A percentile compares a stretch with the other conserved stretches of the same genome.
Evolutionary conservation across 2,113 vertebrate genomes (phyloP).

Genomic region (Pungitius pungitius): DNA sequence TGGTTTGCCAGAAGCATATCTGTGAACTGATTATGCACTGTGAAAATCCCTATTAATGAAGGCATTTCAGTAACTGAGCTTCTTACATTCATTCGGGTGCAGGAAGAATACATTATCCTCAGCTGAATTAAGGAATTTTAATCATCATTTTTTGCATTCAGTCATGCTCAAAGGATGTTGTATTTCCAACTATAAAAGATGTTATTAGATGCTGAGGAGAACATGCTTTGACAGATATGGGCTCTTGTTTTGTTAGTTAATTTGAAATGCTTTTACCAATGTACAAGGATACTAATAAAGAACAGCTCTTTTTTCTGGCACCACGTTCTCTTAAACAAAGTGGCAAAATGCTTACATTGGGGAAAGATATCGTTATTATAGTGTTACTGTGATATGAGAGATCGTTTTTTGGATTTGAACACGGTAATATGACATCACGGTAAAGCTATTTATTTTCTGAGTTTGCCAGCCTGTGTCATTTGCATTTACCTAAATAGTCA

Average conservation of each 20-base stretch:
- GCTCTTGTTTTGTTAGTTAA: conserved; percentile 33
- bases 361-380: not conserved
- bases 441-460: not conserved
- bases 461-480: not conserved
- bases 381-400: not conserved
- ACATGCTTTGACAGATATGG: conserved; percentile 18
- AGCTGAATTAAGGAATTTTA: conserved; percentile 62
- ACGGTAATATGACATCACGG: not conserved
- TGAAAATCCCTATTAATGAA: conserved; percentile 65
- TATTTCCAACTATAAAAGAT: conserved; percentile 55
- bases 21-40: conserved; percentile 57
- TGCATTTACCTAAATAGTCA: not conserved
- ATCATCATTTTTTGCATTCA: conserved; percentile 58
- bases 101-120: conserved; percentile 52
- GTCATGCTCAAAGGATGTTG: conserved; percentile 51
- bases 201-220: conserved; percentile 46
- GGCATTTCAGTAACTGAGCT: conserved; percentile 54
- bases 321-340: not conserved
- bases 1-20: conserved; percentile 49
- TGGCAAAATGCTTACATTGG: not conserved
- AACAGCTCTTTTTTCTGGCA: not conserved
- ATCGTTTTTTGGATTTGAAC: not conserved
- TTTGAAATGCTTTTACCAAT: conserved; percentile 38
- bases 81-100: conserved; percentile 54
- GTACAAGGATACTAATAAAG: conserved; percentile 15